Evolutionary conservation across 2,888 invertebrate genomes (phyloP).

Genomic region (Eupithecia vulgata): DNA sequence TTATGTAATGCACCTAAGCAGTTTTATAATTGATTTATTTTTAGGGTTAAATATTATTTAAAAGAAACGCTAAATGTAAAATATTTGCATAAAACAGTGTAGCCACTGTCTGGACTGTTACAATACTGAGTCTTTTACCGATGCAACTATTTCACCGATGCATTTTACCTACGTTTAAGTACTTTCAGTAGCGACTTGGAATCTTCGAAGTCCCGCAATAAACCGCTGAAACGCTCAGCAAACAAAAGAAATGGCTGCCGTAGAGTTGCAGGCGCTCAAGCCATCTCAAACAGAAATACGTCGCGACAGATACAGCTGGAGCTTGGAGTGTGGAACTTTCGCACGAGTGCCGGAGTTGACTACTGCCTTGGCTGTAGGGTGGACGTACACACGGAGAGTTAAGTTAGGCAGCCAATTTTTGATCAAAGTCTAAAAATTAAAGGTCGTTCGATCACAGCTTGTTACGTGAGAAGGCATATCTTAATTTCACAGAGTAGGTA

Average conservation of each 20-base stretch:
- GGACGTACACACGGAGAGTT: constrained; percentile 39
- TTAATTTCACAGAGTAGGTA: too few species aligned
- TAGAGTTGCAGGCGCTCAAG: constrained; percentile 16
- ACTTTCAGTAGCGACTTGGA: neutral
- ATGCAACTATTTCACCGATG: neutral
- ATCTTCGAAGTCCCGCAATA: constrained; percentile 37
- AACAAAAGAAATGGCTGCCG: constrained; percentile 43
- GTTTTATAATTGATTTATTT: too few species aligned
- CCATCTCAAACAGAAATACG: constrained; percentile 18
- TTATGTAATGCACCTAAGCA: too few species aligned
- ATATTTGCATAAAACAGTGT: too few species aligned
- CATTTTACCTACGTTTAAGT: constrained; percentile 7
- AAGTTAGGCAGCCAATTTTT: neutral
- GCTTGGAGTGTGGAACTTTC: constrained; percentile 32
- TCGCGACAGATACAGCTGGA: constrained; percentile 45
- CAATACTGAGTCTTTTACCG: neutral
- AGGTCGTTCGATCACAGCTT: too few species aligned
- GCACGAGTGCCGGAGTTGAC: constrained; percentile 52
- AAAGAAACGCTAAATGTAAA: too few species aligned
- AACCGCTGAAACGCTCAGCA: constrained; percentile 36
- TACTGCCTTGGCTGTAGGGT: constrained; percentile 54
- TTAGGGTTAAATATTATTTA: too few species aligned
- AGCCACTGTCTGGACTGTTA: too few species aligned
- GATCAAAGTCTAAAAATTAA: too few species aligned
- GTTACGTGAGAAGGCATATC: too few species aligned